A percentile compares a stretch with the other conserved stretches of the same genome.
Conservation (phyloP, 2,888 invertebrate species). For the Teleogryllus oceanicus region DNA sequence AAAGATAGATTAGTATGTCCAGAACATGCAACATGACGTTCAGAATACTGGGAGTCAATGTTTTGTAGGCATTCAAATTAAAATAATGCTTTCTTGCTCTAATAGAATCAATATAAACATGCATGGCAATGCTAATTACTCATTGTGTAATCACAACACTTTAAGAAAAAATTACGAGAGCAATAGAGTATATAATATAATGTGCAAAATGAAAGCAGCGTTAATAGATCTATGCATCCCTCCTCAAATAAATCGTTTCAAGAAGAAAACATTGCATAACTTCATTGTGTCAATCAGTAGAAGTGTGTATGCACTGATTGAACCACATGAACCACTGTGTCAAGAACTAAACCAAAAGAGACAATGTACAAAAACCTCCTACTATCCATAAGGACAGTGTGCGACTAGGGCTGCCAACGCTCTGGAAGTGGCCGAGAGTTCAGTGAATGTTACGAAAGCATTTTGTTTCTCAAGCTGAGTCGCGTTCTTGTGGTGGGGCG, state of each 20-base stretch:
- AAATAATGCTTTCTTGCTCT: slow-evolving; percentile 12
- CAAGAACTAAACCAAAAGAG: not conserved
- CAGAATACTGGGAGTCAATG: not conserved
- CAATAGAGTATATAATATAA: not conserved
- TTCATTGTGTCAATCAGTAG: not conserved
- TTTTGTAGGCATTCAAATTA: not conserved
- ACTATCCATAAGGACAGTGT: not conserved
- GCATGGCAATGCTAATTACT: not conserved
- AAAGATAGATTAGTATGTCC: not conserved
- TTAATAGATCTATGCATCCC: not conserved
- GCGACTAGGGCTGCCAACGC: not conserved
- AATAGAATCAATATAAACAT: slow-evolving; percentile 1
- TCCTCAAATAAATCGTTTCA: not conserved
- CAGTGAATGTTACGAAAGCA: no score
- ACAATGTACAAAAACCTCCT: not conserved
- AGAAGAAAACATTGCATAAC: not conserved
- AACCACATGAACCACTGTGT: slow-evolving; percentile 1
- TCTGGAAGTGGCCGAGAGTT: no score
- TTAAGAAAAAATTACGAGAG: not conserved
- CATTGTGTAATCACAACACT: not conserved
- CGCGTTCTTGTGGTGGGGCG: no score
- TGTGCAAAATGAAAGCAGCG: slow-evolving; percentile 2
- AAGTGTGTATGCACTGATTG: not conserved
- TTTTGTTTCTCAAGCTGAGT: no score
- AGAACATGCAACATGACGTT: not conserved